Evolutionary conservation across 2,113 vertebrate genomes (phyloP), one percentile per base, ranked within the genome.

Genomic region (Catharus minimus): DNA sequence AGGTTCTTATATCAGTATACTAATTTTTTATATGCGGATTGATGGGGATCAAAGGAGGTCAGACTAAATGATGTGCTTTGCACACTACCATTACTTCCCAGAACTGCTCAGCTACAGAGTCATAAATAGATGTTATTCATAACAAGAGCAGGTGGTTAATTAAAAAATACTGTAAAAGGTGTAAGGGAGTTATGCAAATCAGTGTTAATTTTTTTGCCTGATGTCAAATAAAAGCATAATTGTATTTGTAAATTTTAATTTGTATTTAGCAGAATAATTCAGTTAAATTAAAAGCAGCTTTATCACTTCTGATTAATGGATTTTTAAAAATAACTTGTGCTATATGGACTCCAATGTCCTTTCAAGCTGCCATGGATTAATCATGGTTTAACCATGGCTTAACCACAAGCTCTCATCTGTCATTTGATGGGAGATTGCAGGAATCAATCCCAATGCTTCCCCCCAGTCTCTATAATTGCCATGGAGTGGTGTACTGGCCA

Each of bases 91-190:
- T 58, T 62, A 49, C 43, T 74, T 90, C 44, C 47, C 36, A 36
- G 43, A 66, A 83, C 68, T 86, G 32, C 11, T 83, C 64, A 73
- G 58, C 43, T 92, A 58, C 26, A 82, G 68, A 88, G 36, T 60
- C 55, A 65, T 86, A 93, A 88, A 77, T 81, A 86, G 43, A 74
- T 71, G 21, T 23, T 82, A 66, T 46, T 27, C 33, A 33, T 38
- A 80, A 69, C 30, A 61, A 80, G 32, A 90, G 39, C 52, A 88
- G 72, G 86, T 80, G 73, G 64, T 13, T 82, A 93, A 86, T 94
- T 82, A 36, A 77, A 86, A 89, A 74, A 28, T 58, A 62, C 21
- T 39, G 23, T 58, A 50, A 43, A 88, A 93, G 38, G 68, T 88
- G 50, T 80, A 52, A 80, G 47, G 18, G 7, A 86, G 33, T 23